A percentile compares a stretch with the other conserved stretches of the same genome.
Evolutionary conservation across 2,797 vertebrate genomes (phyloP).

Genomic region (Rhynchotus rufescens): DNA sequence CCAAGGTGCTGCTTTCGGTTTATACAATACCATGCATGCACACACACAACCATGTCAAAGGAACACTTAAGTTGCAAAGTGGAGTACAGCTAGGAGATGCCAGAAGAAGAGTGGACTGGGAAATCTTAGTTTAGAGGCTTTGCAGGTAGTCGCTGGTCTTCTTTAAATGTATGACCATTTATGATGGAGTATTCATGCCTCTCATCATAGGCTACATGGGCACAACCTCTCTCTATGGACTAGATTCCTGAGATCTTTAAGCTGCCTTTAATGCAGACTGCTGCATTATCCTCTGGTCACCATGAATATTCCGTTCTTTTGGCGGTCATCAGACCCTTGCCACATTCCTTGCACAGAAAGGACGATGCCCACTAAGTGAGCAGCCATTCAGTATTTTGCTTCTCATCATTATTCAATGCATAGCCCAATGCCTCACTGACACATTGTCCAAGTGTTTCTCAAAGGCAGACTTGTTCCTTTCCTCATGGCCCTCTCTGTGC

Average conservation of each 20-base stretch:
- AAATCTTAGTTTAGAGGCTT: not conserved
- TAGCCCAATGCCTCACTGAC: not conserved
- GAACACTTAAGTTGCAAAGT: not conserved
- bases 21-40: not conserved
- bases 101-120: fast-evolving
- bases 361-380: not conserved
- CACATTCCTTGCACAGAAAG: not conserved
- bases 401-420: not conserved
- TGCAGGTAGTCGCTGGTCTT: not conserved
- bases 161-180: not conserved
- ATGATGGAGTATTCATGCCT: not conserved
- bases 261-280: not conserved
- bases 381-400: not conserved
- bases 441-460: not conserved
- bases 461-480: not conserved
- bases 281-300: not conserved
- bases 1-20: not conserved
- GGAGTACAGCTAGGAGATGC: not conserved
- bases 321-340: not conserved
- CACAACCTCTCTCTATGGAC: not conserved
- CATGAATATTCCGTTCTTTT: not conserved
- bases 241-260: not conserved
- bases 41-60: not conserved
- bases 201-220: fast-evolving
- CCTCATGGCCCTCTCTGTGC: not conserved